Conservation (phyloP, 2,113 vertebrate species). For the Lamprologus lemairii region DNA sequence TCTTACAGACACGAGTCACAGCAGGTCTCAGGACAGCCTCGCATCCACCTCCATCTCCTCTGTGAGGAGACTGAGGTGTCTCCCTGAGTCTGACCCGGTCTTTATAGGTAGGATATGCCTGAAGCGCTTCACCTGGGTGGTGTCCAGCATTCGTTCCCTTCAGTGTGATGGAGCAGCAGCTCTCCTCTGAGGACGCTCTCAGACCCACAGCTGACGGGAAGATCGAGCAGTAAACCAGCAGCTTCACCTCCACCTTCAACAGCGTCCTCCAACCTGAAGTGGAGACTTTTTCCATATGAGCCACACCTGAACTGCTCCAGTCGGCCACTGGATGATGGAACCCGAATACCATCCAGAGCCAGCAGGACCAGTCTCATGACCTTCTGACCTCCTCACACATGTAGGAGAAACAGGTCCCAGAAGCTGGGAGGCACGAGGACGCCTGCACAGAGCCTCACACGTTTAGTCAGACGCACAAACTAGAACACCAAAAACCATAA, state of each 20-base stretch:
- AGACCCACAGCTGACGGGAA: not conserved
- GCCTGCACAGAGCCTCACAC: not conserved
- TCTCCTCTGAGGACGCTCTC: not conserved
- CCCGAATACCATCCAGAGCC: not conserved
- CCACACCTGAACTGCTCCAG: not conserved
- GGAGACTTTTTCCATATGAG: not conserved
- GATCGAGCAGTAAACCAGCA: not conserved
- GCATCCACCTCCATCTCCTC: not conserved
- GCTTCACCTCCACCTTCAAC: not conserved
- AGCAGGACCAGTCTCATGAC: not conserved
- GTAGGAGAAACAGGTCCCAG: not conserved
- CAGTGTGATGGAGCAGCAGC: not conserved
- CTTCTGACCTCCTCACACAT: not conserved
- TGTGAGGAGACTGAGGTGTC: not conserved
- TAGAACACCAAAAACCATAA: not conserved
- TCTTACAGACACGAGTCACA: not conserved
- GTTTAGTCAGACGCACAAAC: not conserved
- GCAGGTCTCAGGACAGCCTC: not conserved
- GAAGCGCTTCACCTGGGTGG: not conserved
- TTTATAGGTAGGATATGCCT: not conserved
- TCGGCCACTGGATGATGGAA: not conserved
- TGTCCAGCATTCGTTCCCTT: not conserved
- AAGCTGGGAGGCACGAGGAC: not conserved
- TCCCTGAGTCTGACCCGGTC: not conserved
- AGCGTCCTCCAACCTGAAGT: not conserved